A percentile compares a stretch with the other conserved stretches of the same genome.
Conservation (phyloP, 1,140 invertebrate genomes). For the Orius laevigatus region DNA sequence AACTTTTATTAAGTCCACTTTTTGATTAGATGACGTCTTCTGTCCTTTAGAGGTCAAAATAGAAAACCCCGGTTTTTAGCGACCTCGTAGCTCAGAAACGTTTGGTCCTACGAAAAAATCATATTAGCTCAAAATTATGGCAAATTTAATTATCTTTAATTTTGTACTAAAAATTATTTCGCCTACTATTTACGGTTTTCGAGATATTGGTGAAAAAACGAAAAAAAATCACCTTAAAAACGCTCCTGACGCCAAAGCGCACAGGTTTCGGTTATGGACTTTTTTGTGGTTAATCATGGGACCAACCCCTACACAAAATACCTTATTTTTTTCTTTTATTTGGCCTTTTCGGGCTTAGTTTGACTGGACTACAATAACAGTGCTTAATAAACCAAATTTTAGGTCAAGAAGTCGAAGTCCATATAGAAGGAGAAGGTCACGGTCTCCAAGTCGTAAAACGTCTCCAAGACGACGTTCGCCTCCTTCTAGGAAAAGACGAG, state of each 20-base stretch:
- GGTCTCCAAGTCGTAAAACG: slow-evolving; percentile 8
- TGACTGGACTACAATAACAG: not conserved
- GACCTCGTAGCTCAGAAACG: no score
- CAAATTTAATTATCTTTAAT: no score
- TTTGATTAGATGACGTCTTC: no score
- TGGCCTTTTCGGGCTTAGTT: not conserved
- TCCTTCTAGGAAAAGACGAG: slow-evolving; percentile 2
- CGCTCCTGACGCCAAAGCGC: no score
- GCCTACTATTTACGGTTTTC: not conserved
- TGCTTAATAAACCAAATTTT: not conserved
- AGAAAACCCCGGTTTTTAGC: no score
- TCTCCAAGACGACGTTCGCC: not conserved
- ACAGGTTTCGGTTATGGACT: not conserved
- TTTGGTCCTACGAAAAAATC: no score
- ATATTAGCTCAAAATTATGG: no score
- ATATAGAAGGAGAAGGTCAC: slow-evolving; percentile 5
- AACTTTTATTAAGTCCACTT: no score
- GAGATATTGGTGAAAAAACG: not conserved
- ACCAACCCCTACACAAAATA: no score
- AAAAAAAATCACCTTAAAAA: no score
- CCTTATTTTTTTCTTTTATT: not conserved
- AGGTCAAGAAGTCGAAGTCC: slow-evolving; percentile 19
- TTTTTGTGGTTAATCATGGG: not conserved
- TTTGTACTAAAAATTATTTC: no score
- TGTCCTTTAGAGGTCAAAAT: no score